A percentile compares a stretch with the other conserved stretches of the same genome.
phyloP scores from a whole-genome alignment of 2,888 invertebrate genomes.

The Zeuzera pyrina region DNA sequence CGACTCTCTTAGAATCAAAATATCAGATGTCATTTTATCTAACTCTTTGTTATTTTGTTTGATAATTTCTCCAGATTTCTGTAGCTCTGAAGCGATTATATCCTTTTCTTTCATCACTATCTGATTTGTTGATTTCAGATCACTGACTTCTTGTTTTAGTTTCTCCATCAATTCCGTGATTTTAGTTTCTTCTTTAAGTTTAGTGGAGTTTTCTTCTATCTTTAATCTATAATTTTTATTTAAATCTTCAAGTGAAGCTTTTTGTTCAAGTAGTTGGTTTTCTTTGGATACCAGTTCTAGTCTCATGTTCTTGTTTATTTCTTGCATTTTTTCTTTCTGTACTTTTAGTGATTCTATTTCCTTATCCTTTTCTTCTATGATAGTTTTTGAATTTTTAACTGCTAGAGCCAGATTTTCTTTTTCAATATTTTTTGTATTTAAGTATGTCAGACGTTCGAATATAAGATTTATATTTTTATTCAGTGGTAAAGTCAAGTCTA shows the following conservation, averaged over 20 bases:
- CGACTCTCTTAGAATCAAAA: constrained; percentile 39
- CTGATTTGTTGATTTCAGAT: constrained; percentile 36
- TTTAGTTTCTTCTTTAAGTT: constrained; percentile 22
- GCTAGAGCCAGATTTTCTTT: not conserved
- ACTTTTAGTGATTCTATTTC: constrained; percentile 24
- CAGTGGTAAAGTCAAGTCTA: constrained; percentile 26
- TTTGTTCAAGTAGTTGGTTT: constrained; percentile 23
- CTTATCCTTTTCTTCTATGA: constrained; percentile 30
- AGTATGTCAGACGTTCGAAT: constrained; percentile 30
- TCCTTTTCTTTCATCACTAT: constrained; percentile 42
- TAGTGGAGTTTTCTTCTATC: constrained; percentile 33
- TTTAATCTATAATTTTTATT: constrained; percentile 28
- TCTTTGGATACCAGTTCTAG: constrained; percentile 27
- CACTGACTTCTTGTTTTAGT: constrained; percentile 28
- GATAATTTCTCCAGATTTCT: constrained; percentile 41
- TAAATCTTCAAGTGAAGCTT: constrained; percentile 27
- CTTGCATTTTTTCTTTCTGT: constrained; percentile 22
- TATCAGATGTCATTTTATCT: constrained; percentile 45
- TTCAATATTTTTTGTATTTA: constrained; percentile 11
- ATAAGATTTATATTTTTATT: constrained; percentile 27
- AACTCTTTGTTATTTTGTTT: constrained; percentile 41
- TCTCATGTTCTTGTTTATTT: constrained; percentile 21
- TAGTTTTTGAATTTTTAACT: constrained; percentile 15
- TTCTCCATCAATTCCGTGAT: constrained; percentile 23
- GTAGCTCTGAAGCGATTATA: constrained; percentile 33